These are phyloP conservation scores for Promerops cafer DNA, from an alignment of 2,113 vertebrate species.

Conservation along the genomic window DNA sequence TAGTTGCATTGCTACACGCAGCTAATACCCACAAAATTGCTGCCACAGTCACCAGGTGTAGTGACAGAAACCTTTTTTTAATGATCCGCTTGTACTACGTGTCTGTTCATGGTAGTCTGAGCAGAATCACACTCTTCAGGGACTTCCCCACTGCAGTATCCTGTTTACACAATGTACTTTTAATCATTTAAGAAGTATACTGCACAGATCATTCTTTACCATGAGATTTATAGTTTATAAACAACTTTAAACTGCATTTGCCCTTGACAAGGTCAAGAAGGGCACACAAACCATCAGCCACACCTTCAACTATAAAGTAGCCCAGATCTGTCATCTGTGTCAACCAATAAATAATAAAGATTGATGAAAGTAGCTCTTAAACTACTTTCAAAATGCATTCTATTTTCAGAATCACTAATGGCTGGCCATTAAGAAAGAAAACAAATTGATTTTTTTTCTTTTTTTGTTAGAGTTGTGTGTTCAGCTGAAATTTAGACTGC, in stretches of 20 bases:
- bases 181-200: conserved; percentile 51
- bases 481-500: conserved; percentile 11
- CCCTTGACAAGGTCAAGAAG: conserved; percentile 65
- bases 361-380: conserved; percentile 58
- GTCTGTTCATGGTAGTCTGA: not conserved
- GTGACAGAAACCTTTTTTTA: not conserved
- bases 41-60: not conserved
- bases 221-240: conserved; percentile 65
- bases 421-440: conserved; percentile 47
- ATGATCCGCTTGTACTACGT: not conserved
- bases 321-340: conserved; percentile 56
- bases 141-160: not conserved
- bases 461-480: not conserved
- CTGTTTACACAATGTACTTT: conserved; percentile 56
- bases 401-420: conserved; percentile 59
- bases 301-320: conserved; percentile 65
- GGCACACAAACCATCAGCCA: conserved; percentile 56
- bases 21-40: not conserved
- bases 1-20: not conserved
- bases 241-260: conserved; percentile 66
- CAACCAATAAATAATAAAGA: conserved; percentile 68
- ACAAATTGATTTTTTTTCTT: not conserved
- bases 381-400: conserved; percentile 45
- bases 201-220: conserved; percentile 54
- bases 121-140: not conserved